Evolutionary conservation across 2,797 vertebrate species (phyloP), one percentile per base, ranked within the genome.

Genomic region (Gymnopithys bicolor): DNA sequence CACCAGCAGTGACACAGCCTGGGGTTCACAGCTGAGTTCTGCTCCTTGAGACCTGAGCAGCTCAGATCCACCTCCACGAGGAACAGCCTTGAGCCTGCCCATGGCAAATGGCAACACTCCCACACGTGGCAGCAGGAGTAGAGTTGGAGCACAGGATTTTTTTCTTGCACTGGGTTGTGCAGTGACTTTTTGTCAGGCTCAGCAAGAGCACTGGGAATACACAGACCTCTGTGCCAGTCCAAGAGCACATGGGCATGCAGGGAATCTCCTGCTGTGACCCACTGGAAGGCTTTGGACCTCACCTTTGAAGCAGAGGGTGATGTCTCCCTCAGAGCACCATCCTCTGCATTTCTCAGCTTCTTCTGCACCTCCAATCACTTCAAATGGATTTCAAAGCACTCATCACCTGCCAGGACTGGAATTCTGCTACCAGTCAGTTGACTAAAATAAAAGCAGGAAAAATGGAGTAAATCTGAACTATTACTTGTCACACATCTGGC

Each of bases 121-220:
- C 71, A 66, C n/a, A 1, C 0, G 0, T 13, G 37, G 58, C 67
- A 68, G 51, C 24, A 70, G 55, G 64, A 94, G 71, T 28, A 5
- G 35, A 15, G 32, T 1, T 59, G 56, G 78, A 87, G 43, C 35
- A 16, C 12, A 2, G 3, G 18, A 15, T 41, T 71, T 82, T 27
- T 33, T 18, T 48, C 73, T 69, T 11, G 27, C 55, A 1, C 25
- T 67, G 30, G 17, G 9, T 35, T 80, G 41, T 12, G n/a, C 22
- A 35, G 25, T 58, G 39, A 18, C 5, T 27, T 86, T 68, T 75
- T 76, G 45, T 68, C 59, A 73, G 62, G 62, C 74, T 73, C 39
- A 53, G 59, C 51, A 49, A 73, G 11, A 80, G 17, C 16, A 9
- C 1, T 67, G 39, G 39, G 51, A 75, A 67, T 41, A 37, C 18